Conservation (phyloP, 2,797 vertebrate species). For the Pangasius djambal region DNA sequence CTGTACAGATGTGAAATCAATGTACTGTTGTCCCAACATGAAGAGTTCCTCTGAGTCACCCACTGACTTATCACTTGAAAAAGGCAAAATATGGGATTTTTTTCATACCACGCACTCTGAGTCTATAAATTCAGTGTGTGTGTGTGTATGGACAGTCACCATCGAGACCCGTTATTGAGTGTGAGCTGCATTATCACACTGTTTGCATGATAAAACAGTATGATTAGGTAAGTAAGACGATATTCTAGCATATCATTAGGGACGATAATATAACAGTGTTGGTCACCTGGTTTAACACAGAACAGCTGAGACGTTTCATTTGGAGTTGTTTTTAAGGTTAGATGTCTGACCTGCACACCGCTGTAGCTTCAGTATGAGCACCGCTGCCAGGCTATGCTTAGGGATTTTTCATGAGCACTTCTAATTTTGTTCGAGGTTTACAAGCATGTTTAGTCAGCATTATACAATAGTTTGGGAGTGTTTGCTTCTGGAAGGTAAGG, state of each 20-base stretch:
- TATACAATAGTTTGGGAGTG: not conserved
- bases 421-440: conserved; percentile 5
- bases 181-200: not conserved
- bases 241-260: conserved; percentile 29
- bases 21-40: conserved; percentile 66
- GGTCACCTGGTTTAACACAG: conserved; percentile 19
- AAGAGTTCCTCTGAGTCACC: conserved; percentile 68
- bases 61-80: conserved; percentile 67
- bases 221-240: conserved; percentile 36
- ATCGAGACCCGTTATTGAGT: not conserved
- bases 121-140: not conserved
- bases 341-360: conserved; percentile 5
- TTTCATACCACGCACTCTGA: conserved; percentile 54
- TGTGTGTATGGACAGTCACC: not conserved
- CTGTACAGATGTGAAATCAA: conserved; percentile 31
- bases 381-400: not conserved
- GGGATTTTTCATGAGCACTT: conserved; percentile 10
- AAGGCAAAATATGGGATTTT: conserved; percentile 55
- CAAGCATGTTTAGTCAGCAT: not conserved
- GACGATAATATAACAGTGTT: conserved; percentile 20
- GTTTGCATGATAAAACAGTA: conserved; percentile 26
- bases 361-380: not conserved
- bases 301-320: conserved; percentile 7
- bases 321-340: conserved; percentile 11
- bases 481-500: conserved; percentile 13